Percentiles rank a stretch among this genome's conserved stretches.
Evolutionary conservation across 2,797 vertebrate genomes (phyloP).

Genomic region (Mormyrops boulengeri): DNA sequence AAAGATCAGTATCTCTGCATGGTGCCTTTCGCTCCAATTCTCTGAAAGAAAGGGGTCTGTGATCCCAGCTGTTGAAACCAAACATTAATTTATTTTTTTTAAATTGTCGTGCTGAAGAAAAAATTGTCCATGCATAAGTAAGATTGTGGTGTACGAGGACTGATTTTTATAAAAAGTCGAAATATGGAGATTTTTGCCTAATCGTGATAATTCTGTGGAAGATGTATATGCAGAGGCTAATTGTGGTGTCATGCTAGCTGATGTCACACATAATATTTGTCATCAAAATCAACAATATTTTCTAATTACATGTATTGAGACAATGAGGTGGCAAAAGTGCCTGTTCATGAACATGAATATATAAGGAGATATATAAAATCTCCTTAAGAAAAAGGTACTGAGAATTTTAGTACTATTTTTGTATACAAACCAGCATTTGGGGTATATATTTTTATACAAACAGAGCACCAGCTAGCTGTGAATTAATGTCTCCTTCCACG

Average conservation of each 20-base stretch:
- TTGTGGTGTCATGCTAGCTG: neutral
- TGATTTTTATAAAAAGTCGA: neutral
- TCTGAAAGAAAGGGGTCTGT: slow-evolving; percentile 25
- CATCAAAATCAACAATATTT: neutral
- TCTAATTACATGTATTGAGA: neutral
- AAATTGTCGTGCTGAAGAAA: neutral
- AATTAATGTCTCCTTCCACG: neutral
- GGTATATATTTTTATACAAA: slow-evolving; percentile 32
- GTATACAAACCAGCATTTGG: slow-evolving; percentile 4
- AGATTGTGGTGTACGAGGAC: neutral
- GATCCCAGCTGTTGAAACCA: neutral
- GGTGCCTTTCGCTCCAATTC: slow-evolving; percentile 31
- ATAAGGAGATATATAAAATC: neutral
- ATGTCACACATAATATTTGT: neutral
- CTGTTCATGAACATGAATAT: slow-evolving; percentile 1
- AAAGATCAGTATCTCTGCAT: slow-evolving; percentile 19
- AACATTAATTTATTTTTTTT: neutral
- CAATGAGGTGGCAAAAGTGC: slow-evolving; percentile 22
- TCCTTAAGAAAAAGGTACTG: slow-evolving; percentile 34
- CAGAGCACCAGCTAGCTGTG: slow-evolving; percentile 16
- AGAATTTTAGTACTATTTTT: slow-evolving; percentile 20
- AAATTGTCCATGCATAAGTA: neutral
- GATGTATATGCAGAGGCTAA: neutral
- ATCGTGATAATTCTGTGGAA: neutral
- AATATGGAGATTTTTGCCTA: neutral